Evolutionary conservation across 2,113 vertebrate genomes (phyloP).

Genomic region (Thunnus thynnus): DNA sequence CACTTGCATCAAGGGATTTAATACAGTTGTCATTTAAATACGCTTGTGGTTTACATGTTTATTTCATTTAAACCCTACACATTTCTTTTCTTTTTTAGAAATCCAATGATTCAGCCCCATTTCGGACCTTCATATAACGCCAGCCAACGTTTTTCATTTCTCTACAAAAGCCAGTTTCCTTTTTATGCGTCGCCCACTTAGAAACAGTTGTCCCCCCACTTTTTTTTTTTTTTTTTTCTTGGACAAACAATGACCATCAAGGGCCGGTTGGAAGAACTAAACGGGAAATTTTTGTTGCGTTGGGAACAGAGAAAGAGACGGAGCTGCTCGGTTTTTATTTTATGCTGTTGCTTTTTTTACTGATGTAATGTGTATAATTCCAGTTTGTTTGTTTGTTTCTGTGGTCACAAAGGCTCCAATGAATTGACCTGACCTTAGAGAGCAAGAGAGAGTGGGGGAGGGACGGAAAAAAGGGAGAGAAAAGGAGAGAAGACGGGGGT

Average conservation of each 20-base stretch:
- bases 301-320: not conserved
- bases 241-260: not conserved
- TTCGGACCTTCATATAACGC: not conserved
- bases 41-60: slow-evolving; percentile 26
- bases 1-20: slow-evolving; percentile 16
- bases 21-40: slow-evolving; percentile 21
- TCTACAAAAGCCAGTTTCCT: slow-evolving; percentile 8
- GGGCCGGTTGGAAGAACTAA: not conserved
- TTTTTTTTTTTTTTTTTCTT: not conserved
- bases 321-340: too few relatives aligned
- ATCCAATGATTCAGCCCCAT: not conserved
- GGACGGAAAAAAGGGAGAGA: not conserved
- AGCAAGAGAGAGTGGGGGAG: too few relatives aligned
- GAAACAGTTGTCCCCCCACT: slow-evolving; percentile 18
- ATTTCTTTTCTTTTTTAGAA: rapidly evolving
- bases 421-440: too few relatives aligned
- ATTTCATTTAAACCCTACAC: slow-evolving; percentile 2
- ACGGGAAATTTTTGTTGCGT: not conserved
- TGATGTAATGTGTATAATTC: too few relatives aligned
- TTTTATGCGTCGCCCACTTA: not conserved
- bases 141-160: not conserved
- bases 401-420: not conserved
- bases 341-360: too few relatives aligned
- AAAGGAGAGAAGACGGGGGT: not conserved
- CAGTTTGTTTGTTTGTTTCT: slow-evolving; percentile 2